These are phyloP conservation scores for Sebastes trivittatus DNA, from an alignment of 2,797 vertebrate genomes.

Conservation along the genomic window DNA sequence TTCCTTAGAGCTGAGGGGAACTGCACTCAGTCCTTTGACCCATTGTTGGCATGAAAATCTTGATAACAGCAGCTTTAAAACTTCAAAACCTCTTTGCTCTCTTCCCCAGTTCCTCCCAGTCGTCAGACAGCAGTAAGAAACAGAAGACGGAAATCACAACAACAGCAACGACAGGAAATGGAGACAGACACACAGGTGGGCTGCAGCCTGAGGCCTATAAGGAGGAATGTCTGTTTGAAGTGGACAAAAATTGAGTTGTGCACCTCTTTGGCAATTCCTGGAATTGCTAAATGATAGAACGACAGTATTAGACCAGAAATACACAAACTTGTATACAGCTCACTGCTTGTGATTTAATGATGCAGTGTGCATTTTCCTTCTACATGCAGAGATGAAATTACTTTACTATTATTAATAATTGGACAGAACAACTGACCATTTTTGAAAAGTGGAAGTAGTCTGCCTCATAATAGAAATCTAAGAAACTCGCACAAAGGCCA, in stretches of 20 bases:
- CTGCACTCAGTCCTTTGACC: neutral
- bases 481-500: neutral
- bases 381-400: neutral
- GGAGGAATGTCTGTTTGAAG: neutral
- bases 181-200: slow-evolving; percentile 88
- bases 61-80: neutral
- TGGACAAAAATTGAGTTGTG: neutral
- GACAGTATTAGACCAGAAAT: neutral
- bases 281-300: neutral
- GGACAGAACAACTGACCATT: neutral
- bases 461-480: neutral
- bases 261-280: neutral
- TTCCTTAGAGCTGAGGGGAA: neutral
- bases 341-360: neutral
- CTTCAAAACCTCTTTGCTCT: slow-evolving; percentile 1
- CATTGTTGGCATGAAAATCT: neutral
- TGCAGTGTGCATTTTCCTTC: neutral
- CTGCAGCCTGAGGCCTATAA: slow-evolving; percentile 18
- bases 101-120: slow-evolving; percentile 89
- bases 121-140: slow-evolving; percentile 91
- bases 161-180: slow-evolving; percentile 70
- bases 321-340: neutral
- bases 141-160: slow-evolving; percentile 85
- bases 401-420: neutral
- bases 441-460: neutral